Evolutionary conservation across 2,113 vertebrate genomes (phyloP), one percentile per base, ranked within the genome.

Genomic region (Osmerus mordax): DNA sequence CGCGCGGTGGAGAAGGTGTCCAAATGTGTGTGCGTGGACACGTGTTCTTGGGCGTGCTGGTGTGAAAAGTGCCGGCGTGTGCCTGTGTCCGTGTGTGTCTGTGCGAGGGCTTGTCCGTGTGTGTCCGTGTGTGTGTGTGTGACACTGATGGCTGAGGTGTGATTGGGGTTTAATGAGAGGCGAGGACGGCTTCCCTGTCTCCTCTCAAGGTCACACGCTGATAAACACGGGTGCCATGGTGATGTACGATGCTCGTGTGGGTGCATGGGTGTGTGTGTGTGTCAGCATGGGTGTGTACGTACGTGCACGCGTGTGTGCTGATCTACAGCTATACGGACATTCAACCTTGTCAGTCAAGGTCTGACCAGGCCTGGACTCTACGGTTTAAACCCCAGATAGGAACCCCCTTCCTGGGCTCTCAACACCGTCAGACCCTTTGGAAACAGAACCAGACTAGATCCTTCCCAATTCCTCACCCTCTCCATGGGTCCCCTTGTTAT

Each of bases 101-200:
- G 53, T 55, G 53, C 3, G 53, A 15, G 53, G 12, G 53, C 3
- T 18, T 59, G 56, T 11, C 18, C 15, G 19, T 60, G 58, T 60
- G 58, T 60, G 58, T 23, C 1, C 2, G 58, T 66, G 18, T 70
- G 63, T 76, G 55, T 55, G 41, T 73, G 11, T 47, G 64, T 68
- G 21, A 2, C 3, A 21, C 54, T 55, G 18, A 55, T 3, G 4
- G 25, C 54, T 55, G 18, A 55, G 54, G 54, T 55, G 54, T 55
- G 54, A 55, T 55, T 55, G 54, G 54, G 54, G 54, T 55, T 55
- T 55, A 55, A 55, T 55, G 54, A 55, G 54, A 1, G 18, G 2
- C 3, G 54, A 6, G 15, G 54, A 15, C 3, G 54, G 15, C 15
- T 16, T 55, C 54, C 54, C 54, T 55, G 54, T 5, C 54, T 16